These are phyloP conservation scores for Rhinoderma darwinii DNA, from an alignment of 2,113 vertebrate genomes.

Conservation along the genomic window DNA sequence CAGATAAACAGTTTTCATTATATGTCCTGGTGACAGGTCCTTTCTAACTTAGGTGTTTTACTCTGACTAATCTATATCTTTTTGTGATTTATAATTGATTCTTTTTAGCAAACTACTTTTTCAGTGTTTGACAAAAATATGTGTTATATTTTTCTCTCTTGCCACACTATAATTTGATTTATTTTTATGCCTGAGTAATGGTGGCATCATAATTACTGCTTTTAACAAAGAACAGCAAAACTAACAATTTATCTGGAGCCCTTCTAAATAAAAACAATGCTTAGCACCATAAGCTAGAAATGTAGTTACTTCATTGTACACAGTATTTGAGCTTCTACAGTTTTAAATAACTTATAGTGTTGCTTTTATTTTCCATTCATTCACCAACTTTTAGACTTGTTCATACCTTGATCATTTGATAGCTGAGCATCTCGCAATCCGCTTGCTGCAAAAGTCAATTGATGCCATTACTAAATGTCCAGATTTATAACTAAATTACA, in stretches of 20 bases:
- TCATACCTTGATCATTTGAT: not conserved
- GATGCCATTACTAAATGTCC: too few relatives aligned
- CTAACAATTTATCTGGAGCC: conserved; percentile 12
- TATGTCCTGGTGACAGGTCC: too few relatives aligned
- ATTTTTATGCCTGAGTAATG: conserved; percentile 31
- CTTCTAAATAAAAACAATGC: conserved; percentile 1
- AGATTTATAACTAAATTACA: too few relatives aligned
- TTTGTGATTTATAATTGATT: not conserved
- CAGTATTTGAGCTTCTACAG: not conserved
- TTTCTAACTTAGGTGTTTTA: too few relatives aligned
- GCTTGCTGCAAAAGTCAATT: too few relatives aligned
- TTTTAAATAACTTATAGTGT: not conserved
- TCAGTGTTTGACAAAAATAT: not conserved
- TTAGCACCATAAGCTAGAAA: conserved; percentile 5
- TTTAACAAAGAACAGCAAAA: conserved; percentile 15
- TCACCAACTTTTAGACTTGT: not conserved
- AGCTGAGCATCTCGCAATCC: too few relatives aligned
- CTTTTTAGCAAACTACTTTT: not conserved
- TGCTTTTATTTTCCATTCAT: not conserved
- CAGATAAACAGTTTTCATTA: too few relatives aligned
- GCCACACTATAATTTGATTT: conserved; percentile 18
- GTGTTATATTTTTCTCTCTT: not conserved
- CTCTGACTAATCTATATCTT: not conserved
- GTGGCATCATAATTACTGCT: conserved; percentile 8
- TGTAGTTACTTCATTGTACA: not conserved